Percentiles rank a stretch among this genome's conserved stretches.
phyloP scores from a whole-genome alignment of 1,140 invertebrate species.

The Xylocopa sonorina region DNA sequence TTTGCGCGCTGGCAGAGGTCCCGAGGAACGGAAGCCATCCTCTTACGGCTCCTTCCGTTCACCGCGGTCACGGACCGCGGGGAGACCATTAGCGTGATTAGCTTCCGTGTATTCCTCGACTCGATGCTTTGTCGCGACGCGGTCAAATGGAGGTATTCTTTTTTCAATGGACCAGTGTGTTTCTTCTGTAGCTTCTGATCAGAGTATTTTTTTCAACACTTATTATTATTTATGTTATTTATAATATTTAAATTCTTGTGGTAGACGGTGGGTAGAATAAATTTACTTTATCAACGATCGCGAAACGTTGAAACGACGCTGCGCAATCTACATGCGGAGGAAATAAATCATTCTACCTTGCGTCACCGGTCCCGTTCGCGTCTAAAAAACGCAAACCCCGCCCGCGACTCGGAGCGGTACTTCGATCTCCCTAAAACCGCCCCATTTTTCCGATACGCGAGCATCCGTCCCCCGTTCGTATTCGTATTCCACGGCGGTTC shows the following conservation, averaged over 20 bases:
- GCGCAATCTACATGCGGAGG: too few species aligned
- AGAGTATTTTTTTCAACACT: too few species aligned
- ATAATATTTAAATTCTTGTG: too few species aligned
- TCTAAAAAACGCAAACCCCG: not conserved
- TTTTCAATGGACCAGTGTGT: not conserved
- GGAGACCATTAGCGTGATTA: slow-evolving; percentile 26
- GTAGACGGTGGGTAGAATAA: too few species aligned
- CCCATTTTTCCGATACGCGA: not conserved
- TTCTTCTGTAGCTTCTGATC: too few species aligned
- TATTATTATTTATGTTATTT: too few species aligned
- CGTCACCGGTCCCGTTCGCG: too few species aligned
- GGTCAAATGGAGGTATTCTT: too few species aligned
- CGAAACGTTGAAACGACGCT: too few species aligned
- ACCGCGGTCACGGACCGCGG: not conserved
- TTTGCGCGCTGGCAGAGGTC: slow-evolving; percentile 39
- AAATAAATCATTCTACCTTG: too few species aligned
- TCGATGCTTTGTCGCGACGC: too few species aligned
- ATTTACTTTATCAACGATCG: too few species aligned
- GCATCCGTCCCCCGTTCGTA: not conserved
- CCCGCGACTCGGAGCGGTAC: not conserved
- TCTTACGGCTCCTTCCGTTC: not conserved
- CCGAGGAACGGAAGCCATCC: not conserved
- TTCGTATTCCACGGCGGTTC: slow-evolving; percentile 6
- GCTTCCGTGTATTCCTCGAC: not conserved
- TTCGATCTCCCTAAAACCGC: not conserved